Evolutionary conservation across 2,797 vertebrate genomes (phyloP), one percentile per base, ranked within the genome.

Genomic region (Ctenochaetus hawaiiensis): DNA sequence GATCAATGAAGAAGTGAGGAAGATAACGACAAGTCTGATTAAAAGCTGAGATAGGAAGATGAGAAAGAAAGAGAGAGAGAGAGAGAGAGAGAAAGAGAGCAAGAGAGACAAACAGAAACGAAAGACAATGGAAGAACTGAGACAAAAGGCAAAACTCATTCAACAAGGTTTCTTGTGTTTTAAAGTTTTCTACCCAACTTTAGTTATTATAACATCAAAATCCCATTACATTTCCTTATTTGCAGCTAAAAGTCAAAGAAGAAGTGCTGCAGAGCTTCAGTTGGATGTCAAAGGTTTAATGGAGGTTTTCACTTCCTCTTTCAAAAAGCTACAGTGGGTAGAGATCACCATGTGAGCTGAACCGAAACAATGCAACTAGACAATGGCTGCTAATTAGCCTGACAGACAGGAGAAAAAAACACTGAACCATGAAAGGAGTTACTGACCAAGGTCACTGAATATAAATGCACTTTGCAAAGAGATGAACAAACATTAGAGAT

Each of bases 301-400:
- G 14, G 49, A 66, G 43, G 23, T 56, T 85, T 75, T 81, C 23
- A 57, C 68, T 81, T 91, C 81, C 56, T 60, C 71, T 72, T 52
- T 68, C 67, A 54, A 87, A 84, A 87, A 78, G 63, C 83, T 63
- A 80, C 41, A 41, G 48, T 60, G 45, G 22, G 45, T 10, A 66
- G 45, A 2, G 59, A 51, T 45, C 7, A 11, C 49, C 65, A 37
- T 39, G 67, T 53, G 65, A 84, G 72, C 41, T 71, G 70, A 82
- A 75, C 70, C 6, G 34, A 68, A 90, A 87, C 82, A 74, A 64
- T 34, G 37, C 60, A 53, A 34, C 60, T 18, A 66, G 62, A 74
- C 71, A 82, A 48, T 20, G 30, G 65, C 48, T 73, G 72, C 69
- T 83, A 87, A 86, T 90, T 82, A 84, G 61, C 63, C 70, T 72